Percentiles rank a stretch among this genome's conserved stretches.
Evolutionary conservation across 2,888 invertebrate genomes (phyloP).

Genomic region (Graphium colonna): DNA sequence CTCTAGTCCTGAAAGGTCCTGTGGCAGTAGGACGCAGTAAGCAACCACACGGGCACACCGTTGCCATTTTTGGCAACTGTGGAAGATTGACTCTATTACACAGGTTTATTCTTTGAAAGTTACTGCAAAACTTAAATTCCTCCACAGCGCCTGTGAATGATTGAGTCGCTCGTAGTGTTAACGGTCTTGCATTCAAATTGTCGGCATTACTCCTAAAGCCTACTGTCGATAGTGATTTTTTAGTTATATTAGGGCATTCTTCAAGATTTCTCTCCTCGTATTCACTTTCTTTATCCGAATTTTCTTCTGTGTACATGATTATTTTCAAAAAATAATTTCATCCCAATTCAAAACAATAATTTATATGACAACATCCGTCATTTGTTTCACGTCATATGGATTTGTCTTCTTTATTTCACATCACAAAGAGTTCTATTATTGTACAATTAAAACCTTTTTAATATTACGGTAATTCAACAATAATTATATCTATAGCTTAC

Average conservation of each 20-base stretch:
- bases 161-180: slow-evolving; percentile 66
- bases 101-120: slow-evolving; percentile 60
- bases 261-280: slow-evolving; percentile 58
- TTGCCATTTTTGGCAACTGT: slow-evolving; percentile 43
- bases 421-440: too few species aligned
- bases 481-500: too few species aligned
- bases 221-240: slow-evolving; percentile 66
- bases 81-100: slow-evolving; percentile 53
- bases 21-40: slow-evolving; percentile 52
- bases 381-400: slow-evolving; percentile 44
- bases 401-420: too few species aligned
- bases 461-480: too few species aligned
- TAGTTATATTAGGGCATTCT: slow-evolving; percentile 58
- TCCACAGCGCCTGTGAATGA: slow-evolving; percentile 69
- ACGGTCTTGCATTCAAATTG: slow-evolving; percentile 55
- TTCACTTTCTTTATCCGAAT: slow-evolving; percentile 69
- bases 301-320: slow-evolving; percentile 68
- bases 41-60: slow-evolving; percentile 71
- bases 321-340: slow-evolving; percentile 23
- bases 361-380: slow-evolving; percentile 34
- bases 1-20: slow-evolving; percentile 65
- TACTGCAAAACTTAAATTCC: slow-evolving; percentile 57
- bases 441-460: too few species aligned
- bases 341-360: slow-evolving; percentile 19
- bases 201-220: slow-evolving; percentile 61